These are phyloP conservation scores for Zaprionus tsacasi DNA, from an alignment of 1,140 invertebrate genomes.

Conservation along the genomic window DNA sequence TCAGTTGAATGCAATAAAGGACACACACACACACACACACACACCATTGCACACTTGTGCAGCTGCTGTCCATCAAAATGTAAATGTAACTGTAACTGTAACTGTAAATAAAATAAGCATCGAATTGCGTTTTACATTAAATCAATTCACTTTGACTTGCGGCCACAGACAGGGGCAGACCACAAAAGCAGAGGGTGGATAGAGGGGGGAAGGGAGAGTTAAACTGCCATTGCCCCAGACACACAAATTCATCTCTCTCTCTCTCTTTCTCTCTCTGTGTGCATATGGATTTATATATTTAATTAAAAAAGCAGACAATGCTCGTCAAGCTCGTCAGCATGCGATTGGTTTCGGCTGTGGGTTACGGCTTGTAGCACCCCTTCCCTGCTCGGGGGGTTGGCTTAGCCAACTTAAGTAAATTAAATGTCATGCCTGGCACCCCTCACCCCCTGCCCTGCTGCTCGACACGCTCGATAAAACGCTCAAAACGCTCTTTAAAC, in stretches of 20 bases:
- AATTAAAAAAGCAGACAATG: conserved; percentile 63
- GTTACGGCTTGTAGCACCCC: background rate
- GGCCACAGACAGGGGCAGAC: conserved; percentile 9
- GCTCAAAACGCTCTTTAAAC: conserved; percentile 61
- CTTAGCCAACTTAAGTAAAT: conserved; percentile 74
- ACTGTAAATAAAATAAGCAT: conserved; percentile 52
- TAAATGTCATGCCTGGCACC: conserved; percentile 56
- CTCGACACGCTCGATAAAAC: conserved; percentile 16
- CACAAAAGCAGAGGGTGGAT: conserved; percentile 27
- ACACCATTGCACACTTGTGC: background rate
- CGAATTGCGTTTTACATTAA: conserved; percentile 64
- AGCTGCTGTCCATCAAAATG: conserved; percentile 56
- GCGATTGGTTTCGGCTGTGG: conserved; percentile 46
- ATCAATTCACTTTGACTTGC: conserved; percentile 69
- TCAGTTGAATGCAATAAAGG: conserved; percentile 44
- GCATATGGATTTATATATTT: conserved; percentile 39
- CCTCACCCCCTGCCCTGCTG: background rate
- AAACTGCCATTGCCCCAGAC: background rate
- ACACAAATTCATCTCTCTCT: background rate
- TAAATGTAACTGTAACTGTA: conserved; percentile 36
- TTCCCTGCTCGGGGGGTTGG: conserved; percentile 5
- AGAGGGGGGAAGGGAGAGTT: background rate
- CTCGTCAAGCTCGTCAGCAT: conserved; percentile 33
- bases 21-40: background rate
- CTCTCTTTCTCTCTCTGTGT: background rate